Evolutionary conservation across 2,113 vertebrate species (phyloP), one percentile per base, ranked within the genome.

Genomic region (Tursiops truncatus): DNA sequence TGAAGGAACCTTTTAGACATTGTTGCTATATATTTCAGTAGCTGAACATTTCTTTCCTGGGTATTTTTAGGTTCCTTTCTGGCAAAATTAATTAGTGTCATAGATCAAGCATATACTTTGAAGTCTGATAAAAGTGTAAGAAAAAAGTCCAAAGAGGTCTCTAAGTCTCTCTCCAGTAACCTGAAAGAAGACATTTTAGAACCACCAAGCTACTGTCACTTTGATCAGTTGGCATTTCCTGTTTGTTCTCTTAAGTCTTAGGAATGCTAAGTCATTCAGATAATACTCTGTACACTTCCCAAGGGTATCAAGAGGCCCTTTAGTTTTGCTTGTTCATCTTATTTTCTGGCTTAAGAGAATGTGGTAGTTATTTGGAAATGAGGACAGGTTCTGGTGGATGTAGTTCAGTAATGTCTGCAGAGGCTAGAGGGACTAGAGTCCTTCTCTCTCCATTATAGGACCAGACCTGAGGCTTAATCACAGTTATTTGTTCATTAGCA

Each of bases 191-290:
- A 9, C n/a, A 38, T 89, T 89, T 91, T 68, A 28, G 89, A 96
- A 33, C 58, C 50, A 83, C 25, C 9, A 6, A 26, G n/a, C 67
- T 20, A 2, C 84, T 44, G 20, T 79, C 56, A 25, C 47, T 62
- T 71, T 76, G 70, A 74, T 87, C 58, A 1, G 25, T 20, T 62
- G 65, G 63, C 56, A 36, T 91, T 81, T 97, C 85, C 91, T 62
- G 31, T 89, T 90, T 67, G 63, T 44, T 50, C 62, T 80, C 12
- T 67, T 73, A n/a, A 15, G n/a, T 85, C 95, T 63, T 63, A 56
- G 94, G 94, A 81, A 82, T 53, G 85, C 76, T 77, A 89, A 89
- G 74, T 95, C 65, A 63, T 83, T 56, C 50, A 25, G 76, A 36
- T 21, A n/a, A 15, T 20, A 50, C 36, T 83, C 9, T 6, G 6